Evolutionary conservation across 53 echinoderm and acorn worm species (phyloP).

Genomic region (Apostichopus leukothele): DNA sequence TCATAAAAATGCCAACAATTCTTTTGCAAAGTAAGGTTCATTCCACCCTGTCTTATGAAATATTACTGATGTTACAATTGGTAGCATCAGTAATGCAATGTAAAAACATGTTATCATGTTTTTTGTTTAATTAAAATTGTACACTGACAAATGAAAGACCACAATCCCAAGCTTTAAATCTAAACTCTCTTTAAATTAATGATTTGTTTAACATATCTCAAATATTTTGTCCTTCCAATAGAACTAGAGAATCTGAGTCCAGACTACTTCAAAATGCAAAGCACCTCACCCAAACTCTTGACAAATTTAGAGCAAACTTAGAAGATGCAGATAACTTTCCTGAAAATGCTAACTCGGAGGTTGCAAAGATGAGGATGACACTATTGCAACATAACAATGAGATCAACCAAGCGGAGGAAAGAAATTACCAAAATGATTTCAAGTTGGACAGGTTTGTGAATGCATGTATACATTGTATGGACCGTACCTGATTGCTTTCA

Average conservation of each 20-base stretch:
- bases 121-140: too few species aligned
- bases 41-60: too few species aligned
- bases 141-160: too few species aligned
- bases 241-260: conserved; percentile 89
- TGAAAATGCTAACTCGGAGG: conserved; percentile 92
- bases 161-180: too few species aligned
- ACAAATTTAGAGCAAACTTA: conserved; percentile 77
- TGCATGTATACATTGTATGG: neutral
- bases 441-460: conserved; percentile 80
- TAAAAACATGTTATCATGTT: too few species aligned
- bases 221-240: conserved; percentile 16
- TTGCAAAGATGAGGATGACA: conserved; percentile 80
- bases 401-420: conserved; percentile 90
- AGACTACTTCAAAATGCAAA: conserved; percentile 84
- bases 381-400: conserved; percentile 92
- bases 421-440: conserved; percentile 95
- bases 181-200: too few species aligned
- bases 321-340: conserved; percentile 98
- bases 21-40: too few species aligned
- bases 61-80: too few species aligned
- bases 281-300: conserved; percentile 70
- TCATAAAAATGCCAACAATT: too few species aligned
- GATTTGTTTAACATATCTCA: neutral
- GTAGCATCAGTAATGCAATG: too few species aligned
- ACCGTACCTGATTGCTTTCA: neutral